A percentile compares a stretch with the other conserved stretches of the same genome.
These are phyloP conservation scores for Cephus spinipes DNA, from an alignment of 2,888 invertebrate genomes.

Conservation along the genomic window DNA sequence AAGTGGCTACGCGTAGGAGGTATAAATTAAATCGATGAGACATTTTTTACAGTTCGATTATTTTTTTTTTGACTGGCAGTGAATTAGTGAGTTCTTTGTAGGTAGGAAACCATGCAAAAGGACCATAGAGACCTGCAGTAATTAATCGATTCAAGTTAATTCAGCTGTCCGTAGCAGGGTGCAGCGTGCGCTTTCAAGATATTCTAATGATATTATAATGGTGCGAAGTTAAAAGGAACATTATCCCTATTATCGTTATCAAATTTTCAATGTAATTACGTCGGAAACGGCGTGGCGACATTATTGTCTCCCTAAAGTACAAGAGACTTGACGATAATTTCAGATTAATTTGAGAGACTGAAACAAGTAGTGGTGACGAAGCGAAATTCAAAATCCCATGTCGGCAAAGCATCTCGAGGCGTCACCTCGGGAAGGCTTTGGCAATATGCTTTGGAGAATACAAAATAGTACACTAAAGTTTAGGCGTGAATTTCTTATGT, in stretches of 20 bases:
- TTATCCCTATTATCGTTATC: neutral
- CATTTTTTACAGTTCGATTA: neutral
- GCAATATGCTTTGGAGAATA: slow-evolving; percentile 20
- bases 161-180: too few species aligned
- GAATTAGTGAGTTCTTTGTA: neutral
- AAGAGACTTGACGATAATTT: neutral
- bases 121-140: neutral
- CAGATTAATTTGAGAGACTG: neutral
- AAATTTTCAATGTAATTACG: slow-evolving; percentile 7
- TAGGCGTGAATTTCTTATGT: slow-evolving; percentile 1
- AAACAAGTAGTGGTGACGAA: neutral
- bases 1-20: too few species aligned
- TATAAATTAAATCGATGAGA: neutral
- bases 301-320: neutral
- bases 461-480: slow-evolving; percentile 15
- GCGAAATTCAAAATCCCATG: neutral
- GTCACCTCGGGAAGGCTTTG: neutral
- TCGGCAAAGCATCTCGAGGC: neutral
- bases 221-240: neutral
- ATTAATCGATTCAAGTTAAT: too few species aligned
- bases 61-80: neutral
- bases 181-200: neutral
- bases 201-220: slow-evolving; percentile 2
- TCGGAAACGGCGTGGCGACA: neutral
- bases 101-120: neutral